Percentiles rank a stretch among this genome's conserved stretches.
Conservation (phyloP, 2,797 vertebrate species). For the Periophthalmus magnuspinnatus region DNA sequence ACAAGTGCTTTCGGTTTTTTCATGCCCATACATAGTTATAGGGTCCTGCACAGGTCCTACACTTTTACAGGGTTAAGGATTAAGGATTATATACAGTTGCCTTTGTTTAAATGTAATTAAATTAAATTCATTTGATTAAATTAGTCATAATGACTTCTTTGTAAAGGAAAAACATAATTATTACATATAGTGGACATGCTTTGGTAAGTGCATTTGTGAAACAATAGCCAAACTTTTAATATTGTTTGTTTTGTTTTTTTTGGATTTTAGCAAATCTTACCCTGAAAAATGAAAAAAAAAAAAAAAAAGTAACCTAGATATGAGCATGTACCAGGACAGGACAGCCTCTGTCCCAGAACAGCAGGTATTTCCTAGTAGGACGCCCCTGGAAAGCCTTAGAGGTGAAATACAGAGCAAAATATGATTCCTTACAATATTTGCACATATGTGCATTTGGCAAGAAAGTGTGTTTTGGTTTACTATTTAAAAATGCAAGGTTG, state of each 20-base stretch:
- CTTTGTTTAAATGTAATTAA: too few species aligned
- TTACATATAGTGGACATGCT: not conserved
- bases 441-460: not conserved
- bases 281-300: not conserved
- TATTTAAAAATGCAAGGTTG: too few species aligned
- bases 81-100: too few species aligned
- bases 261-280: too few species aligned
- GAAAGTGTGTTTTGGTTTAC: not conserved
- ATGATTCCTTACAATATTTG: not conserved
- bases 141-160: too few species aligned
- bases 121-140: too few species aligned
- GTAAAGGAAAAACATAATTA: too few species aligned
- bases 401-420: constrained; percentile 35
- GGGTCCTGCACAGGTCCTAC: too few species aligned
- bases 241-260: too few species aligned
- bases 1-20: not conserved
- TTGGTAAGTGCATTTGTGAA: not conserved
- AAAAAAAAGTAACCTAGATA: constrained; percentile 54
- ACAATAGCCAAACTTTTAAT: constrained; percentile 8
- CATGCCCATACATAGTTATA: too few species aligned
- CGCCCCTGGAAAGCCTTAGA: constrained; percentile 57
- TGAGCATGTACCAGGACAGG: constrained; percentile 27
- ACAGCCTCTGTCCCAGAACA: constrained; percentile 55
- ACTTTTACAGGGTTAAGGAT: too few species aligned
- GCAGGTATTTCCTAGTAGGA: constrained; percentile 67